Evolutionary conservation across 2,797 vertebrate genomes (phyloP).

Genomic region (Ficedula albicollis): DNA sequence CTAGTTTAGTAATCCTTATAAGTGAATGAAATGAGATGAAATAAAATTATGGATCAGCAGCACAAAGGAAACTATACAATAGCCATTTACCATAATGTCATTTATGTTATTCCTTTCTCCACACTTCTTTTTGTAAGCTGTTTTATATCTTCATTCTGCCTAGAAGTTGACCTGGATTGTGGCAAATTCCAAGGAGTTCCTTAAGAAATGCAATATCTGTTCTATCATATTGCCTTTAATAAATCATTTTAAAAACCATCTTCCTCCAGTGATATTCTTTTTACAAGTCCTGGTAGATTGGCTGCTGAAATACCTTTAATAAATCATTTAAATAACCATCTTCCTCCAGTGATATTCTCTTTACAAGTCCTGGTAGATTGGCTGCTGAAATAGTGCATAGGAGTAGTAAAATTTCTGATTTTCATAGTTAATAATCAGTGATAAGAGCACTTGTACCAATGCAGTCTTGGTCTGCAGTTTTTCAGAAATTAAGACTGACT

Average conservation of each 20-base stretch:
- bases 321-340: not conserved
- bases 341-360: not conserved
- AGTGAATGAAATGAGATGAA: not conserved
- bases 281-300: not conserved
- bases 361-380: not conserved
- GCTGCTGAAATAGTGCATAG: not conserved
- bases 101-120: not conserved
- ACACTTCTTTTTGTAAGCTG: not conserved
- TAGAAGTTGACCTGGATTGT: not conserved
- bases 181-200: not conserved
- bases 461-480: not conserved
- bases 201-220: not conserved
- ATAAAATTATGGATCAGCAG: not conserved
- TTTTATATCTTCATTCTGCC: not conserved
- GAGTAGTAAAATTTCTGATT: not conserved
- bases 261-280: not conserved
- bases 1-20: not conserved
- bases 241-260: not conserved
- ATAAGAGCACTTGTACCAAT: not conserved
- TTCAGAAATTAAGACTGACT: not conserved
- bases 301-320: not conserved
- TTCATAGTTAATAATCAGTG: not conserved
- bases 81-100: not conserved
- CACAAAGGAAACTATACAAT: not conserved
- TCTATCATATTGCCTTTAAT: not conserved